phyloP scores from a whole-genome alignment of 2,113 vertebrate genomes.

The Egretta garzetta region DNA sequence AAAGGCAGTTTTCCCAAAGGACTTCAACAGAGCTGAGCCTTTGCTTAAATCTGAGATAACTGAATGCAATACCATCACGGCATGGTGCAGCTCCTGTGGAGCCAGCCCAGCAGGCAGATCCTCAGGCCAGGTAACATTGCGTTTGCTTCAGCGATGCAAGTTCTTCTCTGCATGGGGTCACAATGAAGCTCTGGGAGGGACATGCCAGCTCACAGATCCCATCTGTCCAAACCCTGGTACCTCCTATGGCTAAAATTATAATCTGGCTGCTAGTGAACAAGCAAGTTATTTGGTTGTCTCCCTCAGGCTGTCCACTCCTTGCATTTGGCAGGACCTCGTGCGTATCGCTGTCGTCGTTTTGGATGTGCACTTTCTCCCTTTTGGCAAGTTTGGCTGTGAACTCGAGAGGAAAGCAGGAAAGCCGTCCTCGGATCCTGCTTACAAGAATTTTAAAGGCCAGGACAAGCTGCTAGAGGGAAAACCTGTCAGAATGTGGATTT shows the following conservation, averaged over 20 bases:
- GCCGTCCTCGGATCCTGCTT: neutral
- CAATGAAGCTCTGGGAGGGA: neutral
- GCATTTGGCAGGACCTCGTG: neutral
- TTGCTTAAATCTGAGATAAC: neutral
- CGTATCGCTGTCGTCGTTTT: neutral
- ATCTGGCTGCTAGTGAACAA: neutral
- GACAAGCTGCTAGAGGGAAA: neutral
- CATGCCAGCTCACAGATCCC: neutral
- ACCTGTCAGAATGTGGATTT: neutral
- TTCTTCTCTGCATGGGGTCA: neutral
- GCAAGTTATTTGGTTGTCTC: neutral
- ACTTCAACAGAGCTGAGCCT: neutral
- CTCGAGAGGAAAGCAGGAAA: neutral
- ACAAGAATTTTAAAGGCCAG: slow-evolving; percentile 1
- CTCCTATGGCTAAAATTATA: slow-evolving; percentile 43
- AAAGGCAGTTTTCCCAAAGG: neutral
- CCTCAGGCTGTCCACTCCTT: neutral
- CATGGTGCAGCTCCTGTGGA: neutral
- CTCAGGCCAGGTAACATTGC: neutral
- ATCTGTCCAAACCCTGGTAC: neutral
- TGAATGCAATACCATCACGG: neutral
- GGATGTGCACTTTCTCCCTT: neutral
- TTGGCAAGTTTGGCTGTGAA: neutral
- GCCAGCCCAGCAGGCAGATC: neutral
- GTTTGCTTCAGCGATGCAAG: neutral